Base-by-base conservation (phyloP, 2,113 vertebrate species). In the Mirza zaza region DNA sequence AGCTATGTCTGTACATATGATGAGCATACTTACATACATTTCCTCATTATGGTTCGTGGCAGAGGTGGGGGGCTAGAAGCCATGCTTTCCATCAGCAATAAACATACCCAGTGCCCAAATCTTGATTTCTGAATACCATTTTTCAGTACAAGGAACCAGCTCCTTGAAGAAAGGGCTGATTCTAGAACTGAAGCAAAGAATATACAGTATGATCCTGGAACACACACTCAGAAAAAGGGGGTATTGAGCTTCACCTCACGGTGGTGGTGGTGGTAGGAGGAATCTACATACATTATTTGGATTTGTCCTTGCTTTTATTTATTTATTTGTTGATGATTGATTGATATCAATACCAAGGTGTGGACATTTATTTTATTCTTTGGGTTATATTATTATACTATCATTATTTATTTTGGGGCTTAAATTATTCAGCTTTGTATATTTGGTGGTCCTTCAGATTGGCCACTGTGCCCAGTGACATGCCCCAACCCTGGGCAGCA, bases 391-490 rank as follows among this genome's bases (percentile, higher is more conserved):
- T n/a, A 8, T 8, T 39, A 73, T 21, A 42, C 5, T 27, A 5
- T 36, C 2, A 18, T 87, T 77, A 65, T 75, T 80, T 80, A 86
- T n/a, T 77, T 87, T 27, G 52, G n/a, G 59, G 17, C 3, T 59
- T 21, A 71, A 36, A 32, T 79, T 50, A 25, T 14, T 68, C 32
- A 61, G 21, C 36, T 67, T 73, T 59, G 59, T 8, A 34, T 48
- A 21, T 21, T 52, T 34, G 14, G 10, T 14, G 6, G 11, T 1
- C 2, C 45, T 70, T 52, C 3, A 0, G 2, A 13, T 17, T 12
- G 23, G 9, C 12, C 23, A 1, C 39, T 59, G 0, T 45, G 29
- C 14, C 3, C 27, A 12, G 39, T 76, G 29, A 6, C 11, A 7
- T 55, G 21, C 10, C 3, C 32, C 29, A 1, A 12, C 3, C 34